Percentiles rank a stretch among this genome's conserved stretches.
Conservation (phyloP, 1,140 invertebrate species). For the Drosophila rufa region DNA sequence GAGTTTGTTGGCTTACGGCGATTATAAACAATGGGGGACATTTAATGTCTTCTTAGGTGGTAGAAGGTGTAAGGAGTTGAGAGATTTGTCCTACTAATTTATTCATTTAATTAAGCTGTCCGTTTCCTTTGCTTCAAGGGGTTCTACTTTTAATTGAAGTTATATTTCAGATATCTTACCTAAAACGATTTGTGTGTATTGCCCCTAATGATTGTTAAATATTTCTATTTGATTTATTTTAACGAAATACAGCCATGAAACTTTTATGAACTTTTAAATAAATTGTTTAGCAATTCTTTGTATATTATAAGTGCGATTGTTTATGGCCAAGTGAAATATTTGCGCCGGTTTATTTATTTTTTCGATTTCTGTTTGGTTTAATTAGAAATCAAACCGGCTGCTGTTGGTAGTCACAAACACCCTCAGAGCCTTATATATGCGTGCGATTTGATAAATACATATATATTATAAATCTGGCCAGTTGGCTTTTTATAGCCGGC, state of each 20-base stretch:
- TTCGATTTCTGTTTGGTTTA: slow-evolving; percentile 42
- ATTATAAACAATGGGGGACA: not conserved
- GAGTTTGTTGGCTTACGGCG: slow-evolving; percentile 13
- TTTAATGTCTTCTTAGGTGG: not conserved
- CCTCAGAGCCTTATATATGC: slow-evolving; percentile 23
- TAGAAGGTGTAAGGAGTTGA: not conserved
- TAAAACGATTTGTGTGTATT: not conserved
- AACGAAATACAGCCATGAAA: not conserved
- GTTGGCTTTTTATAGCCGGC: slow-evolving; percentile 56
- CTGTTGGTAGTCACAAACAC: slow-evolving; percentile 16
- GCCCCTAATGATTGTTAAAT: not conserved
- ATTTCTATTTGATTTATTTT: slow-evolving; percentile 16
- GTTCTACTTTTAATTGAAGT: not conserved
- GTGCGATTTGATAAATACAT: slow-evolving; percentile 24
- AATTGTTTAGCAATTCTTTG: slow-evolving; percentile 15
- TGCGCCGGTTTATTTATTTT: slow-evolving; percentile 41
- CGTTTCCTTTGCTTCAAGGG: not conserved
- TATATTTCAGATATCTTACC: no score
- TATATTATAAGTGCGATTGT: slow-evolving; percentile 39
- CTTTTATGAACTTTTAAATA: slow-evolving; percentile 31
- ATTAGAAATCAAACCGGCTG: slow-evolving; percentile 71
- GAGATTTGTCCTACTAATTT: not conserved
- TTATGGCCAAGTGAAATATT: slow-evolving; percentile 50
- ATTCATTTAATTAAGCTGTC: not conserved
- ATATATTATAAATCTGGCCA: slow-evolving; percentile 42